phyloP scores from a whole-genome alignment of 2,888 invertebrate species.

The Plagiodera versicolora region DNA sequence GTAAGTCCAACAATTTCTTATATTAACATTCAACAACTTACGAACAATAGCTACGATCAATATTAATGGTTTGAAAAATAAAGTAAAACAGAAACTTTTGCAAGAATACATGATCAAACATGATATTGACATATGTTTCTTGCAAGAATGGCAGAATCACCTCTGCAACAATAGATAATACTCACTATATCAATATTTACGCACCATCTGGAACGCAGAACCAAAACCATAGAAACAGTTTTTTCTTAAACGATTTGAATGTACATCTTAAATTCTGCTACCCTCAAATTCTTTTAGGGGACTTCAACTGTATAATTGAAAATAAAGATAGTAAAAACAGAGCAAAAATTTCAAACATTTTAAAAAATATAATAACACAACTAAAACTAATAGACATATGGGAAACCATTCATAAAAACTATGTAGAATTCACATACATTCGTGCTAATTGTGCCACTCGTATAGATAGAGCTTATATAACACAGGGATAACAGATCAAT shows the following conservation, averaged over 20 bases:
- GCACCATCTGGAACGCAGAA: conserved; percentile 3
- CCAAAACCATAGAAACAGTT: background rate
- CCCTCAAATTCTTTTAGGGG: background rate
- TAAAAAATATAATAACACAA: background rate
- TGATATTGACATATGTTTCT: background rate
- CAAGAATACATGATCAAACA: background rate
- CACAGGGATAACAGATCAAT: background rate
- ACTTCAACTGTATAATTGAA: background rate
- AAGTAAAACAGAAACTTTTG: background rate
- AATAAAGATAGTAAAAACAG: background rate
- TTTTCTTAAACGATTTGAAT: background rate
- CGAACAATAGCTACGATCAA: background rate
- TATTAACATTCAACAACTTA: too few relatives aligned
- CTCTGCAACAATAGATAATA: background rate
- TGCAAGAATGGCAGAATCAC: background rate
- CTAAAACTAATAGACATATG: background rate
- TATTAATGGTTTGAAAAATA: background rate
- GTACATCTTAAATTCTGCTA: background rate
- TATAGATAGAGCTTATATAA: background rate
- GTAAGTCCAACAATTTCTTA: too few relatives aligned
- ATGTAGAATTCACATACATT: background rate
- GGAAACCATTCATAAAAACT: background rate
- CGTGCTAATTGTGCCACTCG: background rate
- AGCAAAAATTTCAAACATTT: background rate
- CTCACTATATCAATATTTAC: background rate